Percentiles rank a stretch among this genome's conserved stretches.
Conservation (phyloP, 1,140 invertebrate species). For the Aporrectodea caliginosa region DNA sequence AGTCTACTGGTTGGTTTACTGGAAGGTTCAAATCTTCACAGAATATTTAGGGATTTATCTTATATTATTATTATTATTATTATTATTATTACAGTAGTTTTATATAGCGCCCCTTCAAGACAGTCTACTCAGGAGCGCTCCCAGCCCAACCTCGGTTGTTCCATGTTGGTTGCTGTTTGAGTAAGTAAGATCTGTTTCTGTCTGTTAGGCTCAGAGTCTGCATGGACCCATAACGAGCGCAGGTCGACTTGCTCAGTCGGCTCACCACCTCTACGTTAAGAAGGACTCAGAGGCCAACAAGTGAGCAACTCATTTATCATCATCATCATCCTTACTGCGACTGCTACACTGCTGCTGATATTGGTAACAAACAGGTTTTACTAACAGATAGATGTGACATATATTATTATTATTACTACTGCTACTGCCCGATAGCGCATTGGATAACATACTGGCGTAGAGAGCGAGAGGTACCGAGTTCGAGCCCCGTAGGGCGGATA, state of each 20-base stretch:
- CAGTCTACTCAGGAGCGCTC: too few species aligned
- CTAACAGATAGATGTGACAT: background rate
- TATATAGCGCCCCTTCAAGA: too few species aligned
- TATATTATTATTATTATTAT: slow-evolving; percentile 14
- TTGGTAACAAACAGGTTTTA: background rate
- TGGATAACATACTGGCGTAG: too few species aligned
- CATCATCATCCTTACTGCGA: background rate
- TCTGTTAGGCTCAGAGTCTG: slow-evolving; percentile 53
- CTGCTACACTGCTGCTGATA: background rate
- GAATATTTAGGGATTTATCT: slow-evolving; percentile 11
- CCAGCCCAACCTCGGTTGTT: too few species aligned
- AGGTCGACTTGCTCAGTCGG: slow-evolving; percentile 49
- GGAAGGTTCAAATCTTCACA: background rate
- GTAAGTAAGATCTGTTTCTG: slow-evolving; percentile 16
- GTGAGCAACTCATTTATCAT: slow-evolving; percentile 33
- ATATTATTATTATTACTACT: background rate
- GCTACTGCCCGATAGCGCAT: background rate
- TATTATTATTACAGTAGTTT: too few species aligned
- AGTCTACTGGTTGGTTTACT: too few species aligned
- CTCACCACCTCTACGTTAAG: slow-evolving; percentile 54
- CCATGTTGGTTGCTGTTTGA: background rate
- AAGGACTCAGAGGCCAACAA: slow-evolving; percentile 47
- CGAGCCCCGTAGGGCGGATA: too few species aligned
- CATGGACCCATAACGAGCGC: slow-evolving; percentile 49
- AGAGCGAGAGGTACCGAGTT: too few species aligned